Base-by-base conservation (phyloP, 2,797 vertebrate genomes). In the Pampus argenteus region DNA sequence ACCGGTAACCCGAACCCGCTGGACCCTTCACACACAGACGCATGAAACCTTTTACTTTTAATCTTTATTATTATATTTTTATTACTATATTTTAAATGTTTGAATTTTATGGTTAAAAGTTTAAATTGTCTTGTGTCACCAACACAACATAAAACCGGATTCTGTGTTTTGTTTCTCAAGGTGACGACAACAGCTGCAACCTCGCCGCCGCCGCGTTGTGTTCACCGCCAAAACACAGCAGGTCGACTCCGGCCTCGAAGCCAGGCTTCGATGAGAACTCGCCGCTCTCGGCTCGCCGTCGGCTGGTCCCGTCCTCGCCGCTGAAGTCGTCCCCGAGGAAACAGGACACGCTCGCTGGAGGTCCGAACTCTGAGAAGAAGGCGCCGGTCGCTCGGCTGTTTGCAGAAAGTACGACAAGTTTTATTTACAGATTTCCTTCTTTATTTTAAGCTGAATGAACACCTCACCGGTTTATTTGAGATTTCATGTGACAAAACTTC, bases 181-280 rank as follows among this genome's bases (percentile, higher is more conserved):
- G 96, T 11, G 96, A 96, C 0, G 98, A 99, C 20, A 99, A 98
- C 36, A 82, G 94, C 36, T 97, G 96, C 89, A 99, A 99, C 48
- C 71, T 96, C 3, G 88, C 91, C 2, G 69, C 48, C 0, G 26
- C 84, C 18, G 49, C 90, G 58, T 70, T 85, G n/a, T 94, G 94
- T 25, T 97, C 98, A 0, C 98, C 98, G 0, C 93, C 95, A 2
- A 99, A 99, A 78, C 95, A 94, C 83, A 91, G 90, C 83, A 91
- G 89, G 57, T 89, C 90, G 36, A 83, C 94, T 11, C 10, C 48
- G 73, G 67, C 76, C 1, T 94, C 92, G 1, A 94, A 93, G 59
- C 77, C 96, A 45, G 68, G 91, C 42, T 96, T 96, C 0, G 91
- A 93, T 0, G 95, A 91, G 66, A 93, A 92, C 88, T 84, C 0